Evolutionary conservation across 2,888 invertebrate genomes (phyloP).

Genomic region (Tachina lurida): DNA sequence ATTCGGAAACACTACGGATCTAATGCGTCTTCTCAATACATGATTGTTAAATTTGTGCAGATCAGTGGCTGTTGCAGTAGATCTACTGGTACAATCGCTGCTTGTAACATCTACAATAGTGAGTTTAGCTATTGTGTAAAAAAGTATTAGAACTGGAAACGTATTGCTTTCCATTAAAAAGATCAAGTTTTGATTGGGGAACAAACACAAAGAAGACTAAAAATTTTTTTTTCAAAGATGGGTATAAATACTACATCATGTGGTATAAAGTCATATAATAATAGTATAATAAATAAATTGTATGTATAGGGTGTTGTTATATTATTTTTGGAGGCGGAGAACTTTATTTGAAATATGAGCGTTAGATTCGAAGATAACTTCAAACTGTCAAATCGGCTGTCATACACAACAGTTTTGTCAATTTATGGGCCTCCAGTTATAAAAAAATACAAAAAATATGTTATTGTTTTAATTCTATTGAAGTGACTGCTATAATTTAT

Average conservation of each 20-base stretch:
- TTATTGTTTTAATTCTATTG: neutral
- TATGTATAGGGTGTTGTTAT: neutral
- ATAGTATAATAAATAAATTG: no score
- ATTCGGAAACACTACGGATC: slow-evolving; percentile 76
- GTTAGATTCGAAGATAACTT: no score
- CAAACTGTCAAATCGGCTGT: no score
- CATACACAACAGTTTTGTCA: no score
- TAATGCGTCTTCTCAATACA: slow-evolving; percentile 74
- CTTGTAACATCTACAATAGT: neutral
- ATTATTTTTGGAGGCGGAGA: neutral
- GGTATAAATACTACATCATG: slow-evolving; percentile 3
- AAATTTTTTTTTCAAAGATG: neutral
- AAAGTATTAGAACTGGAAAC: neutral
- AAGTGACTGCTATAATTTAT: neutral
- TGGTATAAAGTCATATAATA: neutral
- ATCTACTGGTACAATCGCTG: slow-evolving; percentile 47
- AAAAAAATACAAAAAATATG: no score
- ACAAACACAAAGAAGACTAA: neutral
- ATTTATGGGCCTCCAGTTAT: neutral
- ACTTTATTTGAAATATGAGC: neutral
- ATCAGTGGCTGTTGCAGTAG: slow-evolving; percentile 8
- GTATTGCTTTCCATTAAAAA: neutral
- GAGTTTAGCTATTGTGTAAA: neutral
- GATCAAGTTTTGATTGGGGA: neutral
- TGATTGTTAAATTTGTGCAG: slow-evolving; percentile 61